Conservation (phyloP, 2,888 invertebrate species). For the Hetaerina titia region DNA sequence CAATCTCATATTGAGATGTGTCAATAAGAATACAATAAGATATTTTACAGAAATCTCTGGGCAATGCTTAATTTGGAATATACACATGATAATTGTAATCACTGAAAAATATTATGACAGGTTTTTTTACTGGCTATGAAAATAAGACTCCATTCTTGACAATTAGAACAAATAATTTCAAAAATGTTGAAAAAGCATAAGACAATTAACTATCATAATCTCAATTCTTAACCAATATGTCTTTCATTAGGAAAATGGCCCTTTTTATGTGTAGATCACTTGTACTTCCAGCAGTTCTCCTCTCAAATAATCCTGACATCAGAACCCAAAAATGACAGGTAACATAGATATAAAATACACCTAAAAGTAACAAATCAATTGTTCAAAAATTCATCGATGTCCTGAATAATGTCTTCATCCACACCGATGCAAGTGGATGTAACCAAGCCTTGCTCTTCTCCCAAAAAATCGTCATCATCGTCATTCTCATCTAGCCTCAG, state of each 20-base stretch:
- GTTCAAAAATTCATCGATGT: conserved; percentile 76
- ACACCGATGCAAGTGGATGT: conserved; percentile 57
- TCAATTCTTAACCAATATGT: background rate
- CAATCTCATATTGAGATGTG: background rate
- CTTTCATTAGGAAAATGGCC: background rate
- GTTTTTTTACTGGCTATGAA: background rate
- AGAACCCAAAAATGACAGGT: background rate
- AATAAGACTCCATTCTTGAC: background rate
- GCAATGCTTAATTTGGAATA: background rate
- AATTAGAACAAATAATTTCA: background rate
- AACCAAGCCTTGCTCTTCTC: conserved; percentile 35
- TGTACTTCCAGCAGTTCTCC: conserved; percentile 27
- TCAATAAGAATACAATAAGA: background rate
- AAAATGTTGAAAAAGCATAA: background rate
- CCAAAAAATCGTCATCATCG: conserved; percentile 33
- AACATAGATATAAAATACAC: conserved; percentile 33
- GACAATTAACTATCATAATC: background rate
- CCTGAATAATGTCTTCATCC: conserved; percentile 76
- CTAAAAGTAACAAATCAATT: conserved; percentile 72
- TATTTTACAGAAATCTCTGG: background rate
- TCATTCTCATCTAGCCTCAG: conserved; percentile 6
- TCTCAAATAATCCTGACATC: background rate
- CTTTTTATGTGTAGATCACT: background rate
- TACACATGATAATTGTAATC: background rate
- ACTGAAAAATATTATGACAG: background rate